Percentiles rank a stretch among this genome's conserved stretches.
Evolutionary conservation across 2,797 vertebrate genomes (phyloP).

Genomic region (Anniella stebbinsi): DNA sequence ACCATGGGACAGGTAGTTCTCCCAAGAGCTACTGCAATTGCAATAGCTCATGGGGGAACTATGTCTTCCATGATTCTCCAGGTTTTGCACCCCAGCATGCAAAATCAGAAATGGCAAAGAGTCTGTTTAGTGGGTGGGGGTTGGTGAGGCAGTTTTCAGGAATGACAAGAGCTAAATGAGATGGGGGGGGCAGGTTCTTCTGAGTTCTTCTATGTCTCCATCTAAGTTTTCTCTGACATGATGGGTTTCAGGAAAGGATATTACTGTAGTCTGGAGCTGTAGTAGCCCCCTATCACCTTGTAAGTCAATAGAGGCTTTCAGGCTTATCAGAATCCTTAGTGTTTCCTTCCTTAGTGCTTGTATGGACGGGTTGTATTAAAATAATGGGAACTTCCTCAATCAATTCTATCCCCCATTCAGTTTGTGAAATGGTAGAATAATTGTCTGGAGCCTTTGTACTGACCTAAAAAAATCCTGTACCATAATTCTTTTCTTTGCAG

Average conservation of each 20-base stretch:
- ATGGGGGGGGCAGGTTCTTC: too few species aligned
- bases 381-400: neutral
- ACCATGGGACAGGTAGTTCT: neutral
- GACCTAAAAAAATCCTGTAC: conserved; percentile 74
- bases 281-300: neutral
- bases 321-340: neutral
- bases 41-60: too few species aligned
- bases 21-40: neutral
- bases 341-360: neutral
- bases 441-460: conserved; percentile 62
- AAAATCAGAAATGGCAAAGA: too few species aligned
- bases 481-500: conserved; percentile 72
- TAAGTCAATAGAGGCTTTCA: neutral
- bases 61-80: too few species aligned
- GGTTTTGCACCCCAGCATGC: too few species aligned
- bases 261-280: neutral
- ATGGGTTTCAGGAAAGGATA: neutral
- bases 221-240: neutral
- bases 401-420: conserved; percentile 26
- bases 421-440: conserved; percentile 42
- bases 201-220: too few species aligned
- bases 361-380: neutral
- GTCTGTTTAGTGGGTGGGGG: too few species aligned
- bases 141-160: too few species aligned
- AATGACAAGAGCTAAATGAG: too few species aligned